Conservation (phyloP, 2,113 vertebrate genomes). For the Microcebus lehilahytsara region DNA sequence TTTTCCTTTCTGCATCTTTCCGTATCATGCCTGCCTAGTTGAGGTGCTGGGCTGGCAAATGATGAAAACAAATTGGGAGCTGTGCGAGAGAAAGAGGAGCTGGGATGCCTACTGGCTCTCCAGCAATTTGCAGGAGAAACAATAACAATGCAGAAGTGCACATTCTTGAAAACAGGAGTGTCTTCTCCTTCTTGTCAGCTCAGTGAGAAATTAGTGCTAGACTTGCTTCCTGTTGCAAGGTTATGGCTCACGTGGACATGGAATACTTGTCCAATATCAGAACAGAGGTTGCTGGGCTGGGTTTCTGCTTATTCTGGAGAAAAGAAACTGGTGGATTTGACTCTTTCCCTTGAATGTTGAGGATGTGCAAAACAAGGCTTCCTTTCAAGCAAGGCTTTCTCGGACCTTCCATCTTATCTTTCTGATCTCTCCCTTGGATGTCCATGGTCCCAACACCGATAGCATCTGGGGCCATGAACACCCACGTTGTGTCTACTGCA, state of each 20-base stretch:
- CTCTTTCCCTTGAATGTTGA: background rate
- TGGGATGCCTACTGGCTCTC: background rate
- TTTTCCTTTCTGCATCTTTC: conserved; percentile 43
- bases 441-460: background rate
- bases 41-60: conserved; percentile 10
- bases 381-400: background rate
- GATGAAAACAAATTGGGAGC: conserved; percentile 61
- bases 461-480: background rate
- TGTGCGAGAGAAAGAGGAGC: background rate
- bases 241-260: no score
- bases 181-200: background rate
- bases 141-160: conserved; percentile 10
- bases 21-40: background rate
- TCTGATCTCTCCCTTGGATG: background rate
- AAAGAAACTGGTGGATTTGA: background rate
- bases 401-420: background rate
- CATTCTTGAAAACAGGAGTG: background rate
- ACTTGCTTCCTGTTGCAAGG: background rate
- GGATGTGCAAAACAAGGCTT: background rate
- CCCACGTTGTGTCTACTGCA: background rate
- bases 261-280: background rate
- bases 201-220: background rate
- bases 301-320: background rate
- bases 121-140: background rate
- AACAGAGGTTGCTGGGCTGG: background rate